Percentiles rank a stretch among this genome's conserved stretches.
Conservation (phyloP, 1,140 invertebrate genomes). For the Ceratina japonica region DNA sequence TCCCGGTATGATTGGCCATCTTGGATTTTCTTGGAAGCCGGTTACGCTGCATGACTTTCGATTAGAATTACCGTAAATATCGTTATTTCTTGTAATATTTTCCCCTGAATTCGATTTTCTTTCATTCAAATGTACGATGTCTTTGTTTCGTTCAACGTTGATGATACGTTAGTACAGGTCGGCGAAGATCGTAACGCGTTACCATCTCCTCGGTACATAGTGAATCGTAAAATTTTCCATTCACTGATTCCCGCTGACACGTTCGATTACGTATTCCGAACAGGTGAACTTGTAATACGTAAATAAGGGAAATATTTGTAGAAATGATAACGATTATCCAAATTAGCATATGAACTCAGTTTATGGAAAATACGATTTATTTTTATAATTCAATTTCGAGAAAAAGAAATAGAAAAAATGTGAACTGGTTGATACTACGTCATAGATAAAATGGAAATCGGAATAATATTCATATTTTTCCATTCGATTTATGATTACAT, state of each 20-base stretch:
- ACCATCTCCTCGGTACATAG: slow-evolving; percentile 16
- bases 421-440: not conserved
- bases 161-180: not conserved
- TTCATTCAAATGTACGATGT: not conserved
- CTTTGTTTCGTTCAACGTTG: too few relatives aligned
- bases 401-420: not conserved
- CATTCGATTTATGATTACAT: not conserved
- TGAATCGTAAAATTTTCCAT: slow-evolving; percentile 65
- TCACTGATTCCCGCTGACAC: slow-evolving; percentile 25
- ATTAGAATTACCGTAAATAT: not conserved
- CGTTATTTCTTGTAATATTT: not conserved
- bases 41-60: slow-evolving; percentile 22
- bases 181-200: not conserved
- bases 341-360: not conserved
- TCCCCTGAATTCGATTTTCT: not conserved
- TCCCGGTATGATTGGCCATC: slow-evolving; percentile 64
- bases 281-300: not conserved
- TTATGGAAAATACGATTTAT: not conserved
- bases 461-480: too few relatives aligned
- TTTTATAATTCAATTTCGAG: not conserved
- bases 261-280: not conserved
- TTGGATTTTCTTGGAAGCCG: slow-evolving; percentile 59
- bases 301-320: not conserved
- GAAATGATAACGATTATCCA: not conserved
- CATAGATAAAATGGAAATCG: not conserved